Conservation (phyloP, 1,140 invertebrate genomes). For the Stenopsyche tienmushanensis region DNA sequence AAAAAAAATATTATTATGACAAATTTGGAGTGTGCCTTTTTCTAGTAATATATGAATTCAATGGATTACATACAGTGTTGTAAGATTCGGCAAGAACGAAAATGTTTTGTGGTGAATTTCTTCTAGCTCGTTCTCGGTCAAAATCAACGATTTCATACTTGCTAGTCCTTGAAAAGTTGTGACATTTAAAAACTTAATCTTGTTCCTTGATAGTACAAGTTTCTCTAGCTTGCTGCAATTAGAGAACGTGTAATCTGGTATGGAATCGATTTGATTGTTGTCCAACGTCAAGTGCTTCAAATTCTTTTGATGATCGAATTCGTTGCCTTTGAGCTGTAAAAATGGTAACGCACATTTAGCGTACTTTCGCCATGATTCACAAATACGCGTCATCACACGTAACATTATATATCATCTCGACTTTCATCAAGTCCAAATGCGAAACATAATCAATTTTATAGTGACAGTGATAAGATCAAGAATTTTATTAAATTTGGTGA, state of each 20-base stretch:
- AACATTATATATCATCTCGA: too few species aligned
- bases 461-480: too few species aligned
- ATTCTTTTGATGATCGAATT: constrained; percentile 48
- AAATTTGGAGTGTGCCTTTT: neutral
- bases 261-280: constrained; percentile 55
- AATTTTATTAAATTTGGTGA: too few species aligned
- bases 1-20: constrained; percentile 41
- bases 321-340: constrained; percentile 44
- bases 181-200: constrained; percentile 54
- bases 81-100: constrained; percentile 51
- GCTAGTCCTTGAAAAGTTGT: constrained; percentile 50
- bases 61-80: constrained; percentile 50
- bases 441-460: too few species aligned
- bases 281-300: constrained; percentile 51
- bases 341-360: too few species aligned
- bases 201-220: constrained; percentile 62
- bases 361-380: too few species aligned
- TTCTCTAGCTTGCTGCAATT: constrained; percentile 57
- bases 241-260: constrained; percentile 59
- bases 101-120: constrained; percentile 54
- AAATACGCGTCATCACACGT: too few species aligned
- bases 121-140: constrained; percentile 52
- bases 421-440: too few species aligned
- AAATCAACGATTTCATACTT: constrained; percentile 49
- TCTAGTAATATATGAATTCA: neutral